Evolutionary conservation across 2,888 invertebrate genomes (phyloP).

Genomic region (Neocrepidodera transversa): DNA sequence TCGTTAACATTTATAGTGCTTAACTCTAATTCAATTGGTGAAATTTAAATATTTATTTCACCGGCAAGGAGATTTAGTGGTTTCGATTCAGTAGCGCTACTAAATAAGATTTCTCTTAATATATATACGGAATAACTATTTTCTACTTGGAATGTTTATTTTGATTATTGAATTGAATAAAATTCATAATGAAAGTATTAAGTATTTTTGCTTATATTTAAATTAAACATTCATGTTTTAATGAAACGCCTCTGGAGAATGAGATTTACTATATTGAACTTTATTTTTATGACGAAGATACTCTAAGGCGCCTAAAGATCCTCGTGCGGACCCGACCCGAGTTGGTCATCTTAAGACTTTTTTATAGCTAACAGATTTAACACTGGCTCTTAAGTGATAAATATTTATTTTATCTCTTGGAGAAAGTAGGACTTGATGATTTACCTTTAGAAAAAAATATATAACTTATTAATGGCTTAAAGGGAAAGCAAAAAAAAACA

Average conservation of each 20-base stretch:
- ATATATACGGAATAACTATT: too few relatives aligned
- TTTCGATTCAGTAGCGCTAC: slow-evolving; percentile 13
- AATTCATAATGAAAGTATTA: too few relatives aligned
- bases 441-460: too few relatives aligned
- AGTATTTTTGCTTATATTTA: too few relatives aligned
- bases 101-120: too few relatives aligned
- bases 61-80: slow-evolving; percentile 45
- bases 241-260: not conserved
- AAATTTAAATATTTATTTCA: slow-evolving; percentile 50
- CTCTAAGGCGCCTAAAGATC: slow-evolving; percentile 29
- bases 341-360: slow-evolving; percentile 8
- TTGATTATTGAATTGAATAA: too few relatives aligned
- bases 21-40: slow-evolving; percentile 45
- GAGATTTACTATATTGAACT: slow-evolving; percentile 20
- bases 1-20: slow-evolving; percentile 43
- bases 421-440: too few relatives aligned
- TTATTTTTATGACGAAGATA: slow-evolving; percentile 53
- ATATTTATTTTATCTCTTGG: slow-evolving; percentile 19
- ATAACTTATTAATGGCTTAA: too few relatives aligned
- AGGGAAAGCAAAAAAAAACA: too few relatives aligned
- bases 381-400: slow-evolving; percentile 15
- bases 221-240: too few relatives aligned
- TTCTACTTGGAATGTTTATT: too few relatives aligned
- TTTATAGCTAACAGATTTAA: slow-evolving; percentile 16
- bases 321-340: slow-evolving; percentile 4